Evolutionary conservation across 2,797 vertebrate genomes (phyloP), one percentile per base, ranked within the genome.

Genomic region (Cygnus olor): DNA sequence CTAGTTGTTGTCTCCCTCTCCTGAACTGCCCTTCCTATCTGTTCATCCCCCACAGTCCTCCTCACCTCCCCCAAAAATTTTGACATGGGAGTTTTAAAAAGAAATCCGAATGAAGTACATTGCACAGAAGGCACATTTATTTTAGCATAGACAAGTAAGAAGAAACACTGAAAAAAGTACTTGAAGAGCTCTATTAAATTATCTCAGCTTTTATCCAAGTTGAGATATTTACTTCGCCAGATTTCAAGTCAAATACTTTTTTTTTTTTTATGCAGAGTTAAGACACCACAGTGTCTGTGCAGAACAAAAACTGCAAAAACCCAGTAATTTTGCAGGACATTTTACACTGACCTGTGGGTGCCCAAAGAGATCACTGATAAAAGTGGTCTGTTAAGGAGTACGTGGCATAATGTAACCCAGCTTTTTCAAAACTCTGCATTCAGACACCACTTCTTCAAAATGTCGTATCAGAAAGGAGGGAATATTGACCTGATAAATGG

Each of bases 81-180:
- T 92, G 94, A 92, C 96, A 95, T 45, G 42, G 63, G 30, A 19
- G 53, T 95, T 90, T 95, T 86, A 95, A 97, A 96, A 96, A 93
- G 92, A 83, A 80, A 94, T 89, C 69, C 83, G 63, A 94, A 93
- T 93, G 42, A 95, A 93, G 90, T 91, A 88, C 69, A 72, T 5
- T 78, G 93, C 92, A 96, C 91, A 95, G 89, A 96, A 93, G 87
- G 87, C 65, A 95, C 80, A 94, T 94, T 95, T 93, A 94, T 95
- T 96, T 95, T 97, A 88, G 93, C 80, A 89, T 3, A 60, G 60
- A 68, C 82, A 92, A 45, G 30, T 28, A 89, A 63, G 66, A 89
- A 79, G 56, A 85, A 85, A 88, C 77, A 90, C 0, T 66, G 44
- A 77, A 69, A 91, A 82, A 91, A 85, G 32, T 89, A 78, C 51